phyloP scores from a whole-genome alignment of 1,140 invertebrate species.

The Patella vulgata region DNA sequence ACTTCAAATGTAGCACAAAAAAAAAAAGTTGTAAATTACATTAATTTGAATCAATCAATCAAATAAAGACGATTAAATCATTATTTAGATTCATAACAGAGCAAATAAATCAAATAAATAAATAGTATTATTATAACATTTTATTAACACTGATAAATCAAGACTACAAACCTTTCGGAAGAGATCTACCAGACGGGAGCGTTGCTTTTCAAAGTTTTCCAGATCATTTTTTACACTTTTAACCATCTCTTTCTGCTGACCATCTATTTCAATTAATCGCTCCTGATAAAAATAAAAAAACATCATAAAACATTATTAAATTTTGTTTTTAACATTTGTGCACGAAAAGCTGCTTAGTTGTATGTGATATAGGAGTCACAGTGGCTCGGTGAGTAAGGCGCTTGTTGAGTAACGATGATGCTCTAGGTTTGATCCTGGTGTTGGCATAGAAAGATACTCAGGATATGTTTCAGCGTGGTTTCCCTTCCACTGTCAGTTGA shows the following conservation, averaged over 20 bases:
- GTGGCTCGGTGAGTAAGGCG: not conserved
- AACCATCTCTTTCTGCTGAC: conserved; percentile 59
- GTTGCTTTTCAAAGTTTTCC: conserved; percentile 46
- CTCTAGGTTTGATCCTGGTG: too few relatives aligned
- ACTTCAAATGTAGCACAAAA: too few relatives aligned
- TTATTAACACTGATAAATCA: too few relatives aligned
- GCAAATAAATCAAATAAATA: too few relatives aligned
- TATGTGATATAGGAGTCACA: not conserved
- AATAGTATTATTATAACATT: too few relatives aligned
- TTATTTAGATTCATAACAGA: too few relatives aligned
- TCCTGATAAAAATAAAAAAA: conserved; percentile 43
- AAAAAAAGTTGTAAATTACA: too few relatives aligned
- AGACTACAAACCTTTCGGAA: conserved; percentile 52
- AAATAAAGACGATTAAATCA: too few relatives aligned
- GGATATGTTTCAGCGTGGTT: too few relatives aligned
- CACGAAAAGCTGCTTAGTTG: not conserved
- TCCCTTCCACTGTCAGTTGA: too few relatives aligned
- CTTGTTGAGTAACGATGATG: not conserved
- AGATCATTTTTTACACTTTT: conserved; percentile 50
- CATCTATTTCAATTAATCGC: conserved; percentile 57
- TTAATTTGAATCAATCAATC: too few relatives aligned
- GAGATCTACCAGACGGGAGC: conserved; percentile 46
- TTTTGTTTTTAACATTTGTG: not conserved
- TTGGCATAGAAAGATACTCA: too few relatives aligned
- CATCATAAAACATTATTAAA: not conserved